Percentiles rank a stretch among this genome's conserved stretches.
phyloP scores from a whole-genome alignment of 1,140 invertebrate genomes.

The Prorops nasuta region DNA sequence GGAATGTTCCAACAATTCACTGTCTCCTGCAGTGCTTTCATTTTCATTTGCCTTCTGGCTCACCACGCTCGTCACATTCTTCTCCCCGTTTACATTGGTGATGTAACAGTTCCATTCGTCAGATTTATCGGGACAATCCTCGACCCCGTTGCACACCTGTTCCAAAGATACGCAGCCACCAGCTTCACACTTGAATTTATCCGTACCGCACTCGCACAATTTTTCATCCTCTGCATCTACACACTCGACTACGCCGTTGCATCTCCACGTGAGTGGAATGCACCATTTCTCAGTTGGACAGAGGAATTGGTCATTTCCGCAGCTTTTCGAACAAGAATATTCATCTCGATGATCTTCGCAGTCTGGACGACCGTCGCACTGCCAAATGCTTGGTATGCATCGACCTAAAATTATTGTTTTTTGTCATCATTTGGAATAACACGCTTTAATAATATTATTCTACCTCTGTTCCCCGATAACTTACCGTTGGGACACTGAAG shows the following conservation, averaged over 20 bases:
- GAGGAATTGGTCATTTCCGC: conserved; percentile 60
- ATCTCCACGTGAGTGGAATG: conserved; percentile 60
- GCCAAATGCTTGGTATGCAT: conserved; percentile 62
- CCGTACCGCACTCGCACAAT: conserved; percentile 58
- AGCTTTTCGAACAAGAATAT: conserved; percentile 58
- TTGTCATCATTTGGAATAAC: neutral
- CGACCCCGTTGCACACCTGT: conserved; percentile 62
- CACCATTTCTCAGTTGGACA: conserved; percentile 61
- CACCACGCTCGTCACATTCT: conserved; percentile 9
- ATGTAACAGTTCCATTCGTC: conserved; percentile 65
- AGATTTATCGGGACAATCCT: conserved; percentile 64
- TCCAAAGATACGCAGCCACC: conserved; percentile 61
- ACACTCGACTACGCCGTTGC: conserved; percentile 67
- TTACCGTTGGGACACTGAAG: conserved; percentile 56
- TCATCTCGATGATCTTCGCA: conserved; percentile 69
- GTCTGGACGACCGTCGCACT: conserved; percentile 68
- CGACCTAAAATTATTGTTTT: conserved; percentile 34
- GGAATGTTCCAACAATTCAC: conserved; percentile 7
- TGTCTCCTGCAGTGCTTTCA: conserved; percentile 1
- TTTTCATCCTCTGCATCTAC: conserved; percentile 67
- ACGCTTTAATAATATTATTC: neutral
- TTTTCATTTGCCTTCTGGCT: conserved; percentile 18
- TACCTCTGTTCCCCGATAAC: conserved; percentile 2
- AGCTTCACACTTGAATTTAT: conserved; percentile 61
- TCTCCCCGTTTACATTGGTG: conserved; percentile 26